These are phyloP conservation scores for Aphelocoma coerulescens DNA, from an alignment of 2,113 vertebrate species.

Conservation along the genomic window DNA sequence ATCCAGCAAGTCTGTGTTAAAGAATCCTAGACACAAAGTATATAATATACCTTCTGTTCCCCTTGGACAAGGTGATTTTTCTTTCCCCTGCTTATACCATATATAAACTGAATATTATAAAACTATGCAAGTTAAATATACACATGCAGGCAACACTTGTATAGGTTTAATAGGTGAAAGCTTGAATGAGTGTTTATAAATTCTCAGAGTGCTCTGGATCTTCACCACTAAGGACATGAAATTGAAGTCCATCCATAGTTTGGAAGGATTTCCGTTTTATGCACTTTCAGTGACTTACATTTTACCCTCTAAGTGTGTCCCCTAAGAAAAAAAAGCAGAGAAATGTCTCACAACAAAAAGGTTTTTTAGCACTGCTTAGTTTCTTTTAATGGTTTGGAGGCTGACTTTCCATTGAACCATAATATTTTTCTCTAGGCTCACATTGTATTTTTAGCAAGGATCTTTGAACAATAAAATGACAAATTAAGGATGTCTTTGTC, in stretches of 20 bases:
- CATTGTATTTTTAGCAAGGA: constrained; percentile 17
- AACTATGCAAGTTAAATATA: constrained; percentile 40
- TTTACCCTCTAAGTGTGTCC: constrained; percentile 14
- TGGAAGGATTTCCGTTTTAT: constrained; percentile 24
- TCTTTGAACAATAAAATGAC: constrained; percentile 6
- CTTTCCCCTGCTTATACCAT: constrained; percentile 23
- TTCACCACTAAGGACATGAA: background rate
- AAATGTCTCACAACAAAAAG: background rate
- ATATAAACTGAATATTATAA: constrained; percentile 38
- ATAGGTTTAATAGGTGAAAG: constrained; percentile 47
- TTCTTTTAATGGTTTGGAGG: constrained; percentile 18
- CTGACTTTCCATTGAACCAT: constrained; percentile 11
- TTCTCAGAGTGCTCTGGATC: constrained; percentile 32
- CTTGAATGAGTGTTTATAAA: constrained; percentile 50
- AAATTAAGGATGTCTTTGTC: constrained; percentile 8
- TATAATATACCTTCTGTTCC: constrained; percentile 44
- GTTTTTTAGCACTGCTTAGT: background rate
- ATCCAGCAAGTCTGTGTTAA: constrained; percentile 35
- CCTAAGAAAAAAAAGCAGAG: constrained; percentile 4
- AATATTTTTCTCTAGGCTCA: constrained; percentile 37
- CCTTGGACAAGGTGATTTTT: constrained; percentile 49
- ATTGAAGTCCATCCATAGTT: constrained; percentile 4
- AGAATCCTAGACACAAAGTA: constrained; percentile 25
- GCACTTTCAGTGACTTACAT: constrained; percentile 9
- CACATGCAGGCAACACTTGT: background rate